These are phyloP conservation scores for Tachina grossa DNA, from an alignment of 2,888 invertebrate species.

Conservation along the genomic window DNA sequence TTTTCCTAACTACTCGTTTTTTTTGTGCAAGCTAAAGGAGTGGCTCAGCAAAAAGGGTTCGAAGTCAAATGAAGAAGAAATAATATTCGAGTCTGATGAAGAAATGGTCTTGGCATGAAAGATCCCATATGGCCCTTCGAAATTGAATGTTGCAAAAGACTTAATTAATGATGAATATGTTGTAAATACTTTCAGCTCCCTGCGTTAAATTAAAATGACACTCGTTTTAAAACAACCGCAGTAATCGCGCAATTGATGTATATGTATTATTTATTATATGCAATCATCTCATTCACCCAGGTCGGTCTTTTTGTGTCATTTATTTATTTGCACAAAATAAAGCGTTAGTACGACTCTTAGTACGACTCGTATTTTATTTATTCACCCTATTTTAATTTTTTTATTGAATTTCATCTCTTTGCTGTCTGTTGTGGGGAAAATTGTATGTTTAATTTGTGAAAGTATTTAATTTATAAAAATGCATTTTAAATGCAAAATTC, in stretches of 20 bases:
- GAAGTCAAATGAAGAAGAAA: too few relatives aligned
- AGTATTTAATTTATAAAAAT: conserved; percentile 59
- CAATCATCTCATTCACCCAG: not conserved
- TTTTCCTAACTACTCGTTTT: too few relatives aligned
- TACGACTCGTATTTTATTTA: conserved; percentile 15
- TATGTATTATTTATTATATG: not conserved
- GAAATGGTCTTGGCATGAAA: too few relatives aligned
- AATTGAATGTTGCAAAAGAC: too few relatives aligned
- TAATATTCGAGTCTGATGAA: too few relatives aligned
- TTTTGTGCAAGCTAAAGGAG: too few relatives aligned
- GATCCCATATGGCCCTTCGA: too few relatives aligned
- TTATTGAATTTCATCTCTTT: not conserved
- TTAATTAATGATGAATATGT: too few relatives aligned
- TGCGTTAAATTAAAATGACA: not conserved
- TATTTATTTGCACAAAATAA: not conserved
- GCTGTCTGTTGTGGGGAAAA: conserved; percentile 8
- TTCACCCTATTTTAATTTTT: conserved; percentile 7
- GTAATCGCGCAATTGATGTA: not conserved
- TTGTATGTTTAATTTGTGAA: conserved; percentile 33
- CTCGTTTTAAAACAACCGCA: not conserved
- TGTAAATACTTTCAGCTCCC: too few relatives aligned
- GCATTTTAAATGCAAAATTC: conserved; percentile 36
- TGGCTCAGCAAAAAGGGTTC: too few relatives aligned
- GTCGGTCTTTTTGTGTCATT: not conserved
- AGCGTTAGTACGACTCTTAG: too few relatives aligned